Conservation (phyloP, 2,113 vertebrate species). For the Charina bottae region DNA sequence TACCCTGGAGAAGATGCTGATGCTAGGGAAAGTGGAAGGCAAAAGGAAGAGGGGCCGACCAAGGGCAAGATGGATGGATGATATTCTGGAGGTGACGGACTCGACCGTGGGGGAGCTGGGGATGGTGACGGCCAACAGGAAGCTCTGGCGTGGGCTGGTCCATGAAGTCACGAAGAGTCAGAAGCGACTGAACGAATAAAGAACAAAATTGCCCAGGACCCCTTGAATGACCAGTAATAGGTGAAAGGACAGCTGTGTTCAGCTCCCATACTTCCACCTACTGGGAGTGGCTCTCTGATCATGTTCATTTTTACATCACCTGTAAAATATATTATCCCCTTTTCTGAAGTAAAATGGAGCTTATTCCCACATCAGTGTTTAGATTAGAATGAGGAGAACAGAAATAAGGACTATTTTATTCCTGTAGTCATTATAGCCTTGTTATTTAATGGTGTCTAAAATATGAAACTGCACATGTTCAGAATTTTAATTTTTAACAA, state of each 20-base stretch:
- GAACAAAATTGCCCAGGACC: background rate
- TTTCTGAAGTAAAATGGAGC: background rate
- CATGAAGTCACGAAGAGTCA: too few species aligned
- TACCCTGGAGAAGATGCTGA: too few species aligned
- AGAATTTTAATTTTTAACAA: background rate
- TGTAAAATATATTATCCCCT: background rate
- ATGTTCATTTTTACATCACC: background rate
- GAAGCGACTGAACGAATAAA: too few species aligned
- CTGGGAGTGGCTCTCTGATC: background rate
- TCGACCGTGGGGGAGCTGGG: too few species aligned
- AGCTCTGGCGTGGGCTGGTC: too few species aligned
- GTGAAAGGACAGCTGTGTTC: background rate
- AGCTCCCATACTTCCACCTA: background rate
- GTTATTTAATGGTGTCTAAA: background rate
- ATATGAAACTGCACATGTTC: background rate
- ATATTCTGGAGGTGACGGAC: too few species aligned
- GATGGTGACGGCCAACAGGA: too few species aligned
- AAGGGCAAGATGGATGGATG: too few species aligned
- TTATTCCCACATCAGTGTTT: background rate
- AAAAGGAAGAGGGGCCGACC: too few species aligned
- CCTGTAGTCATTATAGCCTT: background rate
- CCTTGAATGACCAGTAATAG: background rate
- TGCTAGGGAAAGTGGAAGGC: too few species aligned
- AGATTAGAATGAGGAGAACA: background rate
- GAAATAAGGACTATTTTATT: background rate